These are phyloP conservation scores for Epicampocera succincta DNA, from an alignment of 2,888 invertebrate genomes.

Conservation along the genomic window DNA sequence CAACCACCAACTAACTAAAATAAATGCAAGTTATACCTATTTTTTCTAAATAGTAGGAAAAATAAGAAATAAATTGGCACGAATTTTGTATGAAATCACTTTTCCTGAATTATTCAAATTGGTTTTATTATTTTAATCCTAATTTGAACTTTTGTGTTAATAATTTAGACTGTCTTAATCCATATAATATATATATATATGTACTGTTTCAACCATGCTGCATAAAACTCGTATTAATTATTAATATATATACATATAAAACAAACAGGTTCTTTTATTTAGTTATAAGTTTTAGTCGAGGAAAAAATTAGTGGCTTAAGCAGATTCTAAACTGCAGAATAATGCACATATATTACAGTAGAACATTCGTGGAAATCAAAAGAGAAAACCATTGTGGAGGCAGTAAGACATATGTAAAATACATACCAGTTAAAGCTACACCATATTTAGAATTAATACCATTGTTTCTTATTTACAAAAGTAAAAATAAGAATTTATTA, in stretches of 20 bases:
- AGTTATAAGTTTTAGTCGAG: too few relatives aligned
- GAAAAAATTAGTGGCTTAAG: too few relatives aligned
- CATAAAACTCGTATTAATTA: constrained; percentile 24
- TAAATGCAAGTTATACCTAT: neutral
- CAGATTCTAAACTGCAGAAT: too few relatives aligned
- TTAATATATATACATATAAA: constrained; percentile 5
- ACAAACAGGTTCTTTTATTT: too few relatives aligned
- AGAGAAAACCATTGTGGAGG: too few relatives aligned
- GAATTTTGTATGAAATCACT: constrained; percentile 29
- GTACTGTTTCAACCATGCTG: constrained; percentile 29
- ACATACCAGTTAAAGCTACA: too few relatives aligned
- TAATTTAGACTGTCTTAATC: constrained; percentile 11
- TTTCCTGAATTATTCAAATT: constrained; percentile 31
- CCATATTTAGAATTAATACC: neutral
- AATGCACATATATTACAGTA: too few relatives aligned
- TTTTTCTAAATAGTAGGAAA: constrained; percentile 16
- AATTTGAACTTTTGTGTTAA: constrained; percentile 10
- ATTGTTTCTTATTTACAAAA: constrained; percentile 18
- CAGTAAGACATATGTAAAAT: too few relatives aligned
- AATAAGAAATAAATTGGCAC: constrained; percentile 14
- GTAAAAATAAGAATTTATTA: constrained; percentile 15
- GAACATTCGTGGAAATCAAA: too few relatives aligned
- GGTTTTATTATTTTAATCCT: constrained; percentile 23
- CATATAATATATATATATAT: constrained; percentile 21
- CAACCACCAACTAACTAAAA: constrained; percentile 72